phyloP scores from a whole-genome alignment of 2,113 vertebrate genomes.

The Strix uralensis region DNA sequence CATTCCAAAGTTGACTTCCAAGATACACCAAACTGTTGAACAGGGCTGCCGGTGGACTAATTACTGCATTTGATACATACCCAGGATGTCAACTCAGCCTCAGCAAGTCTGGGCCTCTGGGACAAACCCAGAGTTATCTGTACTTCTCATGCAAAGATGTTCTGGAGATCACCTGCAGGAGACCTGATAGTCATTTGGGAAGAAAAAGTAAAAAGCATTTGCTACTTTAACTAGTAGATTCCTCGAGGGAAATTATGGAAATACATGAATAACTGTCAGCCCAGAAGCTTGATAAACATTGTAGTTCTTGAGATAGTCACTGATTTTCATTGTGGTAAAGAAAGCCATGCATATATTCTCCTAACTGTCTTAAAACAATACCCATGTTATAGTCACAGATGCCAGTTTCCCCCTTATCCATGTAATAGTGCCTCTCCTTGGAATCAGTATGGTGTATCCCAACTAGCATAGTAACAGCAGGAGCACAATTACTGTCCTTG shows the following conservation, averaged over 20 bases:
- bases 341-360: not conserved
- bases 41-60: not conserved
- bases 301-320: not conserved
- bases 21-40: not conserved
- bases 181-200: not conserved
- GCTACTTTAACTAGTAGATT: not conserved
- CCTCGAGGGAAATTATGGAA: not conserved
- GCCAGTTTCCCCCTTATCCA: not conserved
- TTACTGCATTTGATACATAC: not conserved
- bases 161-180: not conserved
- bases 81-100: not conserved
- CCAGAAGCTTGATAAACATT: not conserved
- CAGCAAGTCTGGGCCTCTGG: not conserved
- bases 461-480: not conserved
- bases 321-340: not conserved
- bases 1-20: not conserved
- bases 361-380: not conserved
- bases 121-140: not conserved
- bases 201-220: conserved; percentile 5
- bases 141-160: not conserved
- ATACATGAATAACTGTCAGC: not conserved
- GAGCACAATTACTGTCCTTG: not conserved
- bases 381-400: not conserved
- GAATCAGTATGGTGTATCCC: not conserved
- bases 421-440: not conserved